Evolutionary conservation across 2,888 invertebrate genomes (phyloP), one percentile per base, ranked within the genome.

Genomic region (Cerceris ruficornis): DNA sequence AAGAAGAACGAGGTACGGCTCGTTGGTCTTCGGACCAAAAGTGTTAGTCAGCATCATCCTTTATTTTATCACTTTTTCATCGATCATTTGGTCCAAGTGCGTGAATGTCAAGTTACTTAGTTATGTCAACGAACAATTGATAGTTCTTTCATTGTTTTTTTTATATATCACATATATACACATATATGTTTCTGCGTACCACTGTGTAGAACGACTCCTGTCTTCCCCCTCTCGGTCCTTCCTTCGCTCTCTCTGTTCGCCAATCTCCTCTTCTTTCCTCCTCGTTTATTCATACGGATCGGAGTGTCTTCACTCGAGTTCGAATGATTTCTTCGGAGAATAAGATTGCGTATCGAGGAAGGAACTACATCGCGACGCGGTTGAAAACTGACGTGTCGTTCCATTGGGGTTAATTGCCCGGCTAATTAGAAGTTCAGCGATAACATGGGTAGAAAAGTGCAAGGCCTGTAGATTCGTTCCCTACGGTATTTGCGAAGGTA

Each of bases 251-350:
- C 13, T 62, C 60, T 28, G 13, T 28, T 61, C 61, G 15, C 42
- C 15, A 42, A 42, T 65, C 55, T 49, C 58, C 58, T 61, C 55
- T 49, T 8, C 54, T 39, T 50, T 46, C 17, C 50, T 59, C 59
- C 58, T 65, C 68, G 64, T 78, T 79, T 70, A 65, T 78, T 70
- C 65, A 58, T 64, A 55, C 52, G 69, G n/a, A 50, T 58, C 46
- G n/a, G 55, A 69, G 66, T 75, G 52, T 43, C 69, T 66, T 68
- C 59, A 50, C 55, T 72, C 46, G 66, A 52, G 67, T 75, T 60
- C 71, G 80, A 70, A 79, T 75, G 75, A 80, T 15, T 57, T 42
- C 64, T 28, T 17, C 52, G 42, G 67, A 57, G 74, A 65, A 68
- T 61, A 70, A 57, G 75, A 57, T 64, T 61, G 61, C 50, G 64